Evolutionary conservation across 35 echinoderm and acorn worm species (phyloP), one percentile per base, ranked within the genome.

Genomic region (Heliocidaris tuberculata): DNA sequence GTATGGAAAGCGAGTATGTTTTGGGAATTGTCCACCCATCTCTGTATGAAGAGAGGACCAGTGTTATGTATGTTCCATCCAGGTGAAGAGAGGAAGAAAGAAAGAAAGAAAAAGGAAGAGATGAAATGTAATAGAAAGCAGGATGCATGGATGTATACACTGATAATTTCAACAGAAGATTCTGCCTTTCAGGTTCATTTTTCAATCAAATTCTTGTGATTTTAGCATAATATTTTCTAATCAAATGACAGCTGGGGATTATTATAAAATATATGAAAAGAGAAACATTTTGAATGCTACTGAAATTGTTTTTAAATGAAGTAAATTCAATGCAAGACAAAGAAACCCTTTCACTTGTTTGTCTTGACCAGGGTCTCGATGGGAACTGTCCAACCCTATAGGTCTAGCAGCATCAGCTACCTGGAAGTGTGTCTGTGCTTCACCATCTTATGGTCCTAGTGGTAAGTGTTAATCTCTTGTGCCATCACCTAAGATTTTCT

Each of bases 351-450:
- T 78, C 3, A 78, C 60, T 78, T 78, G 17, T 78, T n/a, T 78
- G 52, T 56, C 30, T 52, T 95, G 16, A 42, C 52, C 31, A 98
- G 96, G 97, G n/a, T 96, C 95, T 70, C 94, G 95, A 48, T 97
- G 96, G 97, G 97, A 97, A 88, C 86, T 92, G 31, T 94, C 95
- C 50, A 92, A 85, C 85, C 97, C 97, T 42, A 47, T 95, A 15
- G 96, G 95, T 85, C 85, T 98, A 32, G 94, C 97, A 48, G 47
- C 94, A n/a, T 95, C 97, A 31, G 92, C 96, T 59, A 94, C 92
- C 9, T 98, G 97, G 97, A 95, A 93, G 30, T 95, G 94, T 94
- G 59, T 98, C 13, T 96, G 94, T 94, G 96, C 97, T 49, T 70
- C 91, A 32, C 95, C 96, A 70, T 95, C 95, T 1, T 96, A 96